Evolutionary conservation across 2,113 vertebrate genomes (phyloP).

Genomic region (Cyphomyrus plagiostoma): DNA sequence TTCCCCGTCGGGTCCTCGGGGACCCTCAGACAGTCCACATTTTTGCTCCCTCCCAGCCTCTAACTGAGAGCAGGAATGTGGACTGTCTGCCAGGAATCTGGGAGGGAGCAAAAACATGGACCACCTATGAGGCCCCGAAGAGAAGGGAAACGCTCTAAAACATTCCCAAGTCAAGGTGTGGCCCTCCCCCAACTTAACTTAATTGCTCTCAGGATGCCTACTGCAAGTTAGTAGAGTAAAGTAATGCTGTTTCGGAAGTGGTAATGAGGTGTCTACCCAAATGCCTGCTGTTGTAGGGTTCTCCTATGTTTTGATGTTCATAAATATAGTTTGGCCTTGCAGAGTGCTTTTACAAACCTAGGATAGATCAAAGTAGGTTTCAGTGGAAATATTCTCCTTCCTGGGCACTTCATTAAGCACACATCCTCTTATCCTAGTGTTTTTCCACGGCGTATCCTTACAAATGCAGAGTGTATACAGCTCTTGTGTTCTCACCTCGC

Average conservation of each 20-base stretch:
- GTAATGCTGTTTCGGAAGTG: background rate
- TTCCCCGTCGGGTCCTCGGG: background rate
- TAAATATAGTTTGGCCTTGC: slow-evolving; percentile 33
- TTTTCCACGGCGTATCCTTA: background rate
- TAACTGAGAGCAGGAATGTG: background rate
- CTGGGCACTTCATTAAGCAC: background rate
- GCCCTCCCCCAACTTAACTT: background rate
- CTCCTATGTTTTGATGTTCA: slow-evolving; percentile 35
- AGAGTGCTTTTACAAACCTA: background rate
- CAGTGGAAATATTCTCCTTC: background rate
- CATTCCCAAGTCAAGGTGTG: background rate
- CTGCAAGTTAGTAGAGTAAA: background rate
- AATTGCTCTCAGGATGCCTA: background rate
- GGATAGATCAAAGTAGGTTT: background rate
- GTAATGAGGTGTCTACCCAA: background rate
- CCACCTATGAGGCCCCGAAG: background rate
- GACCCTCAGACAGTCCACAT: background rate
- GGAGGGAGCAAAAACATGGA: background rate
- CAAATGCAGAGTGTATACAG: background rate
- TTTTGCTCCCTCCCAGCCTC: background rate
- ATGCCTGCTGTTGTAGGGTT: background rate
- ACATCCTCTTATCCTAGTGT: background rate
- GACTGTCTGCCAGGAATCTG: background rate
- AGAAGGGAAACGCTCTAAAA: no score
- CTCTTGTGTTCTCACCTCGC: background rate